Percentiles rank a stretch among this genome's conserved stretches.
phyloP scores from a whole-genome alignment of 2,113 vertebrate species.

The Embiotoca jacksoni region DNA sequence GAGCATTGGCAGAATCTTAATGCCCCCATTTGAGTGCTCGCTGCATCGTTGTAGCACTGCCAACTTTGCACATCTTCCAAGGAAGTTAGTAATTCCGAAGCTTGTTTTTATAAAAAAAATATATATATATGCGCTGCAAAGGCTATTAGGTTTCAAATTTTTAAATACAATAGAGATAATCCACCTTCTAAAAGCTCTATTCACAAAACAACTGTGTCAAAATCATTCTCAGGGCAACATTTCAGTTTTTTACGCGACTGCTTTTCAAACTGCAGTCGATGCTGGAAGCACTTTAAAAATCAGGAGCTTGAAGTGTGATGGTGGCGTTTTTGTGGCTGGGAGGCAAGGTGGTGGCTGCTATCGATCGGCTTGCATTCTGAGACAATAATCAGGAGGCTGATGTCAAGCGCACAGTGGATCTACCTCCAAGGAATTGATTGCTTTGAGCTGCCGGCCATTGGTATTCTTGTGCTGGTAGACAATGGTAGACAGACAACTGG shows the following conservation, averaged over 20 bases:
- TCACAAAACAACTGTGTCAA: constrained; percentile 27
- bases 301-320: constrained; percentile 40
- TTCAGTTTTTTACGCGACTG: constrained; percentile 20
- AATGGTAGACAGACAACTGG: constrained; percentile 63
- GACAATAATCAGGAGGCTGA: constrained; percentile 76
- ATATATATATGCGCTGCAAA: constrained; percentile 5
- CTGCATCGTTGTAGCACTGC: constrained; percentile 40
- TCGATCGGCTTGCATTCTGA: constrained; percentile 64
- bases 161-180: constrained; percentile 48
- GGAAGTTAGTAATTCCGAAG: constrained; percentile 41
- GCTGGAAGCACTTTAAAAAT: constrained; percentile 49
- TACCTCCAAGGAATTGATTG: constrained; percentile 74
- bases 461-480: constrained; percentile 72
- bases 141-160: constrained; percentile 26
- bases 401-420: constrained; percentile 74
- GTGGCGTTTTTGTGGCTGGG: constrained; percentile 39
- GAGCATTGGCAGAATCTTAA: constrained; percentile 56
- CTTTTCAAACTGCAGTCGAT: constrained; percentile 57
- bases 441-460: constrained; percentile 66
- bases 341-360: constrained; percentile 52
- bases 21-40: constrained; percentile 41
- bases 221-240: constrained; percentile 24
- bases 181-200: constrained; percentile 41
- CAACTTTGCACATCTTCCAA: constrained; percentile 55
- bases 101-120: not conserved